A percentile compares a stretch with the other conserved stretches of the same genome.
These are phyloP conservation scores for Macrotus californicus DNA, from an alignment of 2,113 vertebrate species.

Conservation along the genomic window DNA sequence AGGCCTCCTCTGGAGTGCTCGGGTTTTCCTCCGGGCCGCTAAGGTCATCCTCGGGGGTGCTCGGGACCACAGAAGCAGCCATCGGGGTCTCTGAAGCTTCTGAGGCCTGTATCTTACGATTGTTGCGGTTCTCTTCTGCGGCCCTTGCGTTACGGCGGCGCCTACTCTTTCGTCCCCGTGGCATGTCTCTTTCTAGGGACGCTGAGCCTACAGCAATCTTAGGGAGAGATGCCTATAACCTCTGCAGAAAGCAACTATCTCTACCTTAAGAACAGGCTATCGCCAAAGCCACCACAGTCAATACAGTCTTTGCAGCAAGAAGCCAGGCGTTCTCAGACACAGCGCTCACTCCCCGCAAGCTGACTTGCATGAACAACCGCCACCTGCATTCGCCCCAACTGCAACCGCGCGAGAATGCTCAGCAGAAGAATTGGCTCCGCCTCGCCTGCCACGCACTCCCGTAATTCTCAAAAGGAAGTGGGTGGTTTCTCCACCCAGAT, in stretches of 20 bases:
- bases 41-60: constrained; percentile 40
- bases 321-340: background rate
- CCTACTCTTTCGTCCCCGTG: constrained; percentile 63
- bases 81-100: constrained; percentile 47
- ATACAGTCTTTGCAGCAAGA: constrained; percentile 25
- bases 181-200: constrained; percentile 41
- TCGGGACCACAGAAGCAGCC: background rate
- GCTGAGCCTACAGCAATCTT: background rate
- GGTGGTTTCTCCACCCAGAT: constrained; percentile 15
- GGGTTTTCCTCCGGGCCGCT: constrained; percentile 46
- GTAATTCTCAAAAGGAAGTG: constrained; percentile 33
- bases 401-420: background rate
- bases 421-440: constrained; percentile 1
- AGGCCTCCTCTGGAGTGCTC: constrained; percentile 34
- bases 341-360: background rate
- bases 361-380: background rate
- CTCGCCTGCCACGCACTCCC: constrained; percentile 43
- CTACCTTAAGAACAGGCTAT: background rate
- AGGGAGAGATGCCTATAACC: background rate
- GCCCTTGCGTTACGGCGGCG: constrained; percentile 62
- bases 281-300: background rate
- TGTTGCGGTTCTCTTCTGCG: constrained; percentile 62
- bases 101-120: constrained; percentile 59
- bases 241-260: background rate
- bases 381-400: background rate